phyloP scores from a whole-genome alignment of 2,113 vertebrate genomes.

The Syngnathus typhle region DNA sequence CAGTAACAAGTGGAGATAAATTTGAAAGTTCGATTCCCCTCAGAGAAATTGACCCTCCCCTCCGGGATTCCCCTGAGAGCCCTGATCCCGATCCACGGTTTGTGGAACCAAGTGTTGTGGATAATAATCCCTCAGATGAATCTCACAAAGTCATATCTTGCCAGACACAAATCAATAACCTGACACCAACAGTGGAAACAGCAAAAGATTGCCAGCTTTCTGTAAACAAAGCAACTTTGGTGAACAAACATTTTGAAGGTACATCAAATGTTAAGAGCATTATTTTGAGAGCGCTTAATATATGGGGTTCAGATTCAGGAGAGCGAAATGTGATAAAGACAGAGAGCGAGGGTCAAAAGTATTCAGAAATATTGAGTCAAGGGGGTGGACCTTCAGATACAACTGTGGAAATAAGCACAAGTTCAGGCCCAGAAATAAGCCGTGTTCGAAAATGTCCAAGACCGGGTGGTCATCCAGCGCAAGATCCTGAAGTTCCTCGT shows the following conservation, averaged over 20 bases:
- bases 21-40: slow-evolving; percentile 53
- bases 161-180: background rate
- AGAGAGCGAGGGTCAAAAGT: slow-evolving; percentile 2
- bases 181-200: slow-evolving; percentile 9
- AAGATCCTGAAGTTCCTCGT: slow-evolving; percentile 8
- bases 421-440: background rate
- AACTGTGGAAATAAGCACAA: background rate
- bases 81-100: slow-evolving; percentile 64
- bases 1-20: slow-evolving; percentile 32
- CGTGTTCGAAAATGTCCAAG: background rate
- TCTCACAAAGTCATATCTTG: slow-evolving; percentile 20
- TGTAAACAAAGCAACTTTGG: slow-evolving; percentile 11
- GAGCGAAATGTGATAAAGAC: slow-evolving; percentile 7
- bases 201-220: slow-evolving; percentile 18
- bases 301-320: slow-evolving; percentile 6
- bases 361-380: slow-evolving; percentile 11
- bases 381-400: slow-evolving; percentile 3
- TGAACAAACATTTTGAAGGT: slow-evolving; percentile 8
- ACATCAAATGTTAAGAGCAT: slow-evolving; percentile 12
- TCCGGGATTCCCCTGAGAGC: slow-evolving; percentile 64
- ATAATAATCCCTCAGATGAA: slow-evolving; percentile 16
- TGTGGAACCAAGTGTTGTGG: slow-evolving; percentile 31
- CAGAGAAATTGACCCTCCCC: slow-evolving; percentile 58
- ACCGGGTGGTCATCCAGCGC: background rate
- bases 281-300: slow-evolving; percentile 2